Evolutionary conservation across 2,113 vertebrate genomes (phyloP).

Genomic region (Felis chaus): DNA sequence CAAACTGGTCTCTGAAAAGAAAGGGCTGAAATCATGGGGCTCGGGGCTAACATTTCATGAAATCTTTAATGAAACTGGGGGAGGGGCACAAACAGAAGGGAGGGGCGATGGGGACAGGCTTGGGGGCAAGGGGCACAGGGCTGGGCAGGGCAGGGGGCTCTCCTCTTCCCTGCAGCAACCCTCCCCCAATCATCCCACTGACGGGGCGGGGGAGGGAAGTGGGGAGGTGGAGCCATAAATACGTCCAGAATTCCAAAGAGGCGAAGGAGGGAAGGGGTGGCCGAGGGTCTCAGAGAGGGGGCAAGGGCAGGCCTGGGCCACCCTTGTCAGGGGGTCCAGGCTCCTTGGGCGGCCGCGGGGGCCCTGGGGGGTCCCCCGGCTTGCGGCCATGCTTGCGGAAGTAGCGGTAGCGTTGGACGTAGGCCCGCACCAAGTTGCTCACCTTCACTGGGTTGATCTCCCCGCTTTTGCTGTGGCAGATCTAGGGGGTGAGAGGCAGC

Average conservation of each 20-base stretch:
- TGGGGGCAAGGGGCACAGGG: not conserved
- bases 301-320: slow-evolving; percentile 77
- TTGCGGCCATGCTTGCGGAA: slow-evolving; percentile 94
- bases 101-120: not conserved
- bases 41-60: slow-evolving; percentile 63
- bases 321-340: slow-evolving; percentile 79
- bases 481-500: slow-evolving; percentile 80
- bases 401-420: slow-evolving; percentile 96
- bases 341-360: slow-evolving; percentile 77
- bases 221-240: slow-evolving; percentile 75
- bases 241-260: slow-evolving; percentile 69
- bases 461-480: slow-evolving; percentile 95
- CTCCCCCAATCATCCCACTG: slow-evolving; percentile 59
- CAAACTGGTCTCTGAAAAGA: not conserved
- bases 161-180: slow-evolving; percentile 48
- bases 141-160: slow-evolving; percentile 45
- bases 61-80: slow-evolving; percentile 77
- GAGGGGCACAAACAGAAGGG: slow-evolving; percentile 24
- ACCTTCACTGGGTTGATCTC: slow-evolving; percentile 97
- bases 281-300: slow-evolving; percentile 78
- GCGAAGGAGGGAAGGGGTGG: not conserved
- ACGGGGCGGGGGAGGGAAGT: not conserved
- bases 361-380: slow-evolving; percentile 89
- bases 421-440: slow-evolving; percentile 93
- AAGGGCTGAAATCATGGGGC: not conserved